These are phyloP conservation scores for Rhabdornis inornatus DNA, from an alignment of 2,113 vertebrate species.

Conservation along the genomic window DNA sequence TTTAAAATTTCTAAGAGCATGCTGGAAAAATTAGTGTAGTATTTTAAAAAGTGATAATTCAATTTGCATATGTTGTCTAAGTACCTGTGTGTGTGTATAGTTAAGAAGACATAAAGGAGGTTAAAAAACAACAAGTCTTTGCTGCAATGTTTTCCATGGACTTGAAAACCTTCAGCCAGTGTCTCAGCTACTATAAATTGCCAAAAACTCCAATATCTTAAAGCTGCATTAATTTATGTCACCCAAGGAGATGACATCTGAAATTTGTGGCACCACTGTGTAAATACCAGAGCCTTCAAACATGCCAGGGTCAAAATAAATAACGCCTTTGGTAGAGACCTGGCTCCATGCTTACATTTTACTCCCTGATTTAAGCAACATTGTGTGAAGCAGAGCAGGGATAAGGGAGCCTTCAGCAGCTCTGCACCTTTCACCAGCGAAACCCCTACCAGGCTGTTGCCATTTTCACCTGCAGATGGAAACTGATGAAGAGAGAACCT, in stretches of 20 bases:
- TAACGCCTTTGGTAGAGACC: background rate
- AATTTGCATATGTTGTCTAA: background rate
- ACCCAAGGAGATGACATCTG: background rate
- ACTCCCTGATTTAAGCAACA: background rate
- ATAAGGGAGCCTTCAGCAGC: background rate
- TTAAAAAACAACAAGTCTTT: background rate
- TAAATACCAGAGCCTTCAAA: background rate
- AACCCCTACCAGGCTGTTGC: background rate
- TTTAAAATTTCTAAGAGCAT: background rate
- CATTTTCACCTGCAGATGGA: background rate
- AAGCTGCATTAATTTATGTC: background rate
- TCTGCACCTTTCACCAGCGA: background rate
- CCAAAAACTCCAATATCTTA: background rate
- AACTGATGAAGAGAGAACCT: background rate
- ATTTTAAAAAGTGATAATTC: background rate
- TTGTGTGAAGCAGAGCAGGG: accelerated
- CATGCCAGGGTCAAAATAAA: background rate
- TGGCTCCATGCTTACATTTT: accelerated
- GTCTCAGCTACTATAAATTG: background rate
- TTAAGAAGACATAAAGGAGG: background rate
- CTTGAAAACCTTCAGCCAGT: background rate
- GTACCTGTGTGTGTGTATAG: background rate
- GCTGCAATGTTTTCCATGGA: background rate
- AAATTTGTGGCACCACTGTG: background rate
- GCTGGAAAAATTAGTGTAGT: background rate